Conservation (phyloP, 1,140 invertebrate genomes). For the Brachionus rubens region DNA sequence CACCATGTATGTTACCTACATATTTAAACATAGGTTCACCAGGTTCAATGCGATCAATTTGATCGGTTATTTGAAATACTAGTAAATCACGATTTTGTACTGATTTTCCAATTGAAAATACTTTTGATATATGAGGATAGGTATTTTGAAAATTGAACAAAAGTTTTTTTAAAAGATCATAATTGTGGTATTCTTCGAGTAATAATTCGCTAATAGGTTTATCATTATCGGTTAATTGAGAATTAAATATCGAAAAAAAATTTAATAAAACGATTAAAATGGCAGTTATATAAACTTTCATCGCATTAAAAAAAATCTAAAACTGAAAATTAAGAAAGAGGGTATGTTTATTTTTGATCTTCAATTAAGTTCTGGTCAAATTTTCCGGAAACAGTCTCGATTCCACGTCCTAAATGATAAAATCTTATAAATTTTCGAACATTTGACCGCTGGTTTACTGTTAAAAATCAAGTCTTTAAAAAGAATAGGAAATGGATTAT, state of each 20-base stretch:
- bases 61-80: conserved; percentile 60
- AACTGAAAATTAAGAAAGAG: too few relatives aligned
- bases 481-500: too few relatives aligned
- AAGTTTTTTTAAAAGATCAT: conserved; percentile 38
- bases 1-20: conserved; percentile 86
- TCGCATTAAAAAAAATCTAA: not conserved
- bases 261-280: not conserved
- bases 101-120: conserved; percentile 81
- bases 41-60: conserved; percentile 69
- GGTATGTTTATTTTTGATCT: too few relatives aligned
- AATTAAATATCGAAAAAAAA: not conserved
- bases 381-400: too few relatives aligned
- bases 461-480: too few relatives aligned
- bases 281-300: not conserved
- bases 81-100: conserved; percentile 63
- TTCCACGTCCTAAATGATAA: too few relatives aligned
- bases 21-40: conserved; percentile 76
- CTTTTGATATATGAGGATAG: conserved; percentile 77
- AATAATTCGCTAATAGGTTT: not conserved
- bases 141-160: conserved; percentile 8
- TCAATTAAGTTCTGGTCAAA: too few relatives aligned
- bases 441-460: too few relatives aligned
- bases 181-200: conserved; percentile 12
- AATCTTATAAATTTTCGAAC: too few relatives aligned
- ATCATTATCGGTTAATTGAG: not conserved